Percentiles rank a stretch among this genome's conserved stretches.
Conservation (phyloP, 2,888 invertebrate genomes). For the Bombylius discolor region DNA sequence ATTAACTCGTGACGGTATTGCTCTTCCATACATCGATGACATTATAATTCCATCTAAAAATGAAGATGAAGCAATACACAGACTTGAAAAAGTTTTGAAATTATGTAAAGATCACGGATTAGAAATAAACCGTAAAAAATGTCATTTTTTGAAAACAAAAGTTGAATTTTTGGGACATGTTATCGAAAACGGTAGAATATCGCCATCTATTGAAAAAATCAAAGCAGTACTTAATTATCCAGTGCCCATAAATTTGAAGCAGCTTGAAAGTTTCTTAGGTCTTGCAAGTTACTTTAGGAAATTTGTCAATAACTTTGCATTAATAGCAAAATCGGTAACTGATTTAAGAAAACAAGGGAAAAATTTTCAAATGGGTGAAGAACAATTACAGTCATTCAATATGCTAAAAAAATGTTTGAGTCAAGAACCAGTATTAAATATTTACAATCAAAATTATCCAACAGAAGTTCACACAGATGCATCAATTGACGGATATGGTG, state of each 20-base stretch:
- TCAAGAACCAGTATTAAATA: conserved; percentile 1
- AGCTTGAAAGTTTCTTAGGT: not conserved
- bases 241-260: not conserved
- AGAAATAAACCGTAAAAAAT: no score
- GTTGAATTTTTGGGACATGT: no score
- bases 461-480: conserved; percentile 6
- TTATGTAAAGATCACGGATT: no score
- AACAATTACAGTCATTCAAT: not conserved
- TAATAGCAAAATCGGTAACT: not conserved
- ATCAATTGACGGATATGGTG: not conserved
- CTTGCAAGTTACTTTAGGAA: not conserved
- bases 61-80: no score
- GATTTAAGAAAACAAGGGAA: conserved; percentile 1
- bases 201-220: not conserved
- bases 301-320: not conserved
- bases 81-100: no score
- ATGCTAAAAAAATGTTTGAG: not conserved
- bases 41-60: no score
- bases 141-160: no score
- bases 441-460: conserved; percentile 3
- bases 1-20: no score
- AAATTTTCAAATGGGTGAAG: not conserved
- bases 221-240: conserved; percentile 5
- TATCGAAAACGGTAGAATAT: no score
- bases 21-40: no score